Evolutionary conservation across 2,888 invertebrate genomes (phyloP), one percentile per base, ranked within the genome.

Genomic region (Metopia argyrocephala): DNA sequence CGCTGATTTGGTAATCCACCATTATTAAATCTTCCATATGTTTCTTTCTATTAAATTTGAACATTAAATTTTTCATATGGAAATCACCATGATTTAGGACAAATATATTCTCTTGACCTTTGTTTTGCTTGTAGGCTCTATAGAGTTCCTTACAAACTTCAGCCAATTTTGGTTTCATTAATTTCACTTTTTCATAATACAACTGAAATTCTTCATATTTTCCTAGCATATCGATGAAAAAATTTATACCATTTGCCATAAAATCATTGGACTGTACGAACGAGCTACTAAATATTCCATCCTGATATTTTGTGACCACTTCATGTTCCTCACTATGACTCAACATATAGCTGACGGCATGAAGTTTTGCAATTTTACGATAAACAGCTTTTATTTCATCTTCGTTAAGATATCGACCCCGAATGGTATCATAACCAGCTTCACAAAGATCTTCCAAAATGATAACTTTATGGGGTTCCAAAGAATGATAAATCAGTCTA

Each of bases 1-100:
- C 76, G 9, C 79, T 75, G 3, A 70, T 23, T 64, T 85, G 83
- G 28, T 74, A 84, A 31, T 83, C 84, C 6, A 83, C 54, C 84
- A 79, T 74, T 23, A 74, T 68, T 5, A 69, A 12, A 59, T 79
- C 79, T 52, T 64, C 56, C 64, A 68, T 23, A 9, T 57, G 23
- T 6, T 56, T 59, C 5, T 65, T 25, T 28, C 82, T 59, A 23
- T 68, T 52, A 5, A 84, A 71, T 61, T 83, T 85, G 20, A 87
- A 87, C 87, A 89, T 86, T 66, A 89, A 73, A 28, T 88, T 88
- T 21, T 85, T 85, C 3, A 76, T 62, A 74, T 89, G 89, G 46
- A 89, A 86, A 64, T 88, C 88, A 0, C 88, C 89, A 70, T 89
- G 89, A 57, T 84, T 85, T 1, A 89, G 82, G 0, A 86, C 86